Percentiles rank a stretch among this genome's conserved stretches.
Conservation (phyloP, 2,113 vertebrate species). For the Plotosus lineatus region DNA sequence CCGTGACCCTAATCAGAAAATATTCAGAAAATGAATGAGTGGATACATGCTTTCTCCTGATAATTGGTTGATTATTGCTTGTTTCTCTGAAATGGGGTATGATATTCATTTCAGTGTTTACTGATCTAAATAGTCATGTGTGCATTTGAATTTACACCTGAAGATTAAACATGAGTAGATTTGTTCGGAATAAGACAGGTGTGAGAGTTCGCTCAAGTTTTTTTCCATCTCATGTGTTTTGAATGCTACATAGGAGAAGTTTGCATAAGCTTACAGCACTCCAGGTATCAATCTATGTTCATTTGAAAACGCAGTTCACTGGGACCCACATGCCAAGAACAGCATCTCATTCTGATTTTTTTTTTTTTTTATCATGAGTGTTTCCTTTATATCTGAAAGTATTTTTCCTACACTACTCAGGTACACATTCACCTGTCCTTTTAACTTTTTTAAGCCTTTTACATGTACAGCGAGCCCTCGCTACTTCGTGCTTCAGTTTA, state of each 20-base stretch:
- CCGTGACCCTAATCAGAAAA: too few species aligned
- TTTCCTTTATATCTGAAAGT: not conserved
- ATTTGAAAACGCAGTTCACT: not conserved
- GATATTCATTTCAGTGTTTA: not conserved
- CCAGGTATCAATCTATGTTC: not conserved
- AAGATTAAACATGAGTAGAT: too few species aligned
- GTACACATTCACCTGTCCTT: not conserved
- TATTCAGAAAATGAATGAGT: too few species aligned
- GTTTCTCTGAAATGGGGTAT: not conserved
- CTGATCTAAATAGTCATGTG: not conserved
- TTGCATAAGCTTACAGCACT: not conserved
- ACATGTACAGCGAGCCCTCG: too few species aligned
- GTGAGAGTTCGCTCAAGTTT: not conserved
- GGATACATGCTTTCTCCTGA: not conserved
- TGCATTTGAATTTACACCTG: not conserved
- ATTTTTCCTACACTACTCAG: not conserved
- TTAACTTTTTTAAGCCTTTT: not conserved
- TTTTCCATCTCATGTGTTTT: not conserved
- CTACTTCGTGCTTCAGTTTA: too few species aligned
- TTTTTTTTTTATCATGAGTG: not conserved
- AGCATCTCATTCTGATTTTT: not conserved
- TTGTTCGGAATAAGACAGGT: not conserved
- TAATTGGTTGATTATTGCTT: not conserved
- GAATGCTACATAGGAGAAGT: not conserved
- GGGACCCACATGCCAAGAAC: not conserved